These are phyloP conservation scores for Nothocercus nigrocapillus DNA, from an alignment of 2,113 vertebrate genomes.

Conservation along the genomic window DNA sequence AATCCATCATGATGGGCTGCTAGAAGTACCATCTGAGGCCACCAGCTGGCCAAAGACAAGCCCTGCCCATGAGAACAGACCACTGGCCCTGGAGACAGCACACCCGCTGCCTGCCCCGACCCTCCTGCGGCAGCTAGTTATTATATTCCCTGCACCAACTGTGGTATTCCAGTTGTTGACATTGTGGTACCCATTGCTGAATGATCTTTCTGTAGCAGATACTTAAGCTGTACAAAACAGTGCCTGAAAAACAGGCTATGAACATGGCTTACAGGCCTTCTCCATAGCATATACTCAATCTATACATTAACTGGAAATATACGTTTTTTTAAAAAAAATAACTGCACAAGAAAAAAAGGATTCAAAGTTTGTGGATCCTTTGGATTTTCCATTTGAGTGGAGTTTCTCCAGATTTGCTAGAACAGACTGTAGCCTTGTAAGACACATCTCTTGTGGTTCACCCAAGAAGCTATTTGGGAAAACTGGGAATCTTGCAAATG, in stretches of 20 bases:
- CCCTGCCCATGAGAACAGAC: neutral
- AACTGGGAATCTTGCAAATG: neutral
- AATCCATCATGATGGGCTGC: neutral
- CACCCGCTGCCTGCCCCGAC: neutral
- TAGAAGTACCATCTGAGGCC: slow-evolving; percentile 18
- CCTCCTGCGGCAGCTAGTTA: neutral
- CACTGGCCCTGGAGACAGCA: neutral
- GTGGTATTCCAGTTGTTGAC: slow-evolving; percentile 7
- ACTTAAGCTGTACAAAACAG: neutral
- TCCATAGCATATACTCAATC: neutral
- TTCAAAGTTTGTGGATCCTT: neutral
- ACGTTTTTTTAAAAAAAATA: neutral
- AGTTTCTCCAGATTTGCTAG: neutral
- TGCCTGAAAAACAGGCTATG: neutral
- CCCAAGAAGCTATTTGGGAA: neutral
- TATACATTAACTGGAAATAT: neutral
- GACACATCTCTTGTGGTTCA: slow-evolving; percentile 16
- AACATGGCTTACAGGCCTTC: neutral
- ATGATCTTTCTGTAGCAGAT: neutral
- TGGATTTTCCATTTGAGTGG: neutral
- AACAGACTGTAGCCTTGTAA: slow-evolving; percentile 4
- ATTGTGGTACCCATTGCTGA: slow-evolving; percentile 24
- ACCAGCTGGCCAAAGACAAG: neutral
- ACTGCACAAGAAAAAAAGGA: neutral
- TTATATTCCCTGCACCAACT: slow-evolving; percentile 10